Evolutionary conservation across 2,888 invertebrate species (phyloP).

Genomic region (Spicauda simplicius): DNA sequence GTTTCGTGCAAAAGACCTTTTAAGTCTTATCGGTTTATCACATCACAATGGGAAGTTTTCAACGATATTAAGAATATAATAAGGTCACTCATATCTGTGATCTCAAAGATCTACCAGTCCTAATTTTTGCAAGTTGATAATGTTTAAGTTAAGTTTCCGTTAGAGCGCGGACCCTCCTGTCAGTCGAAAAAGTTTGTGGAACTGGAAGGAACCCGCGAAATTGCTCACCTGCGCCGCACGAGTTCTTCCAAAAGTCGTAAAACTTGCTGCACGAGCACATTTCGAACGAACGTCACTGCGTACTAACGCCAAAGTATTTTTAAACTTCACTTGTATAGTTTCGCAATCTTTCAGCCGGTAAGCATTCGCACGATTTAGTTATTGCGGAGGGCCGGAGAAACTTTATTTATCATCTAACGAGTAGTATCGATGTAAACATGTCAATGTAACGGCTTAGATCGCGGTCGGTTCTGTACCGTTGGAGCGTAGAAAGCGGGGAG

Average conservation of each 20-base stretch:
- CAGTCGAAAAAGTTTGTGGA: conserved; percentile 28
- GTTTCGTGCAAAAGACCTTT: neutral
- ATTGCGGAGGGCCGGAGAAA: conserved; percentile 63
- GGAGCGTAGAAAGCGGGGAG: conserved; percentile 69
- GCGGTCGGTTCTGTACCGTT: conserved; percentile 65
- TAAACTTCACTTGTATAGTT: conserved; percentile 83
- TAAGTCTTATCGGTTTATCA: neutral
- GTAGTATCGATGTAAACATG: conserved; percentile 63
- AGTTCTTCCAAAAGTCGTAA: conserved; percentile 81
- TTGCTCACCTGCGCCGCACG: conserved; percentile 80
- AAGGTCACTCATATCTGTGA: neutral
- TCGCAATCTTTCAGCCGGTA: conserved; percentile 76
- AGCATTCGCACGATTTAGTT: conserved; percentile 67
- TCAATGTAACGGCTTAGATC: conserved; percentile 66
- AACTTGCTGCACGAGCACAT: conserved; percentile 82
- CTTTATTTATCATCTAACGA: conserved; percentile 59
- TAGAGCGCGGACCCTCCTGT: neutral
- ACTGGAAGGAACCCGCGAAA: conserved; percentile 45
- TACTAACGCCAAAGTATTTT: conserved; percentile 82
- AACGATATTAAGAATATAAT: neutral
- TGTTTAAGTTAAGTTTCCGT: neutral
- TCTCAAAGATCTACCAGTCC: no score
- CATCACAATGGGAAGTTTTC: neutral
- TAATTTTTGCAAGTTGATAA: neutral
- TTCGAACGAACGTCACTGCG: conserved; percentile 70